Evolutionary conservation across 1,140 invertebrate genomes (phyloP), one percentile per base, ranked within the genome.

Genomic region (Papilio xuthus): DNA sequence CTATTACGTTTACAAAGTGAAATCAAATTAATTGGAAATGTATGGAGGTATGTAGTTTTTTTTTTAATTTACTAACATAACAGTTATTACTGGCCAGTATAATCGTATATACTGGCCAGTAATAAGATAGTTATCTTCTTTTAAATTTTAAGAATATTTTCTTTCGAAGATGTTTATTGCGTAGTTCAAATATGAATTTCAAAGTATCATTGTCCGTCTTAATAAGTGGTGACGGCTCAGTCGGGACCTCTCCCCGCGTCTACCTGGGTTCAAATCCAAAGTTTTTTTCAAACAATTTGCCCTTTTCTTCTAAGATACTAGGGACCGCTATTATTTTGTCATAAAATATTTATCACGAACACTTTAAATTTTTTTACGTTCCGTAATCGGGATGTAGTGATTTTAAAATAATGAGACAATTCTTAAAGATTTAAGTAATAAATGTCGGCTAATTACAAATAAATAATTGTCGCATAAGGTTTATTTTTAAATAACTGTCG

Each of bases 341-440:
- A 87, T 92, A 90, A 92, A 89, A 89, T 89, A 85, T 89, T 90
- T 91, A 90, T 86, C 84, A 79, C 80, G 84, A 85, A 67, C 60
- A 67, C 60, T 67, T 67, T 28, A 67, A 67, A 28, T 3, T 32
- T 67, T 67, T 63, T 67, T 67, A 1, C 60, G 1, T 80, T 77
- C 73, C 69, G 56, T 42, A 63, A 53, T 47, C 47, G 69, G 74
- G 4, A 63, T 79, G 26, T 67, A 63, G 60, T 63, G 26, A 32
- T 28, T 63, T 63, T 32, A 50, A 32, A 60, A 56, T 53, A n/a
- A 63, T 63, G 60, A 63, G 60, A 63, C 60, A 63, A 63, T 63
- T 63, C 1, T 63, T 26, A 4, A 63, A 28, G 2, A 26, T 23
- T 63, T 63, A 0, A 63, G 28, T 28, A 63, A 26, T 63, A 63